phyloP scores from a whole-genome alignment of 2,888 invertebrate genomes.

The Synanthedon vespiformis region DNA sequence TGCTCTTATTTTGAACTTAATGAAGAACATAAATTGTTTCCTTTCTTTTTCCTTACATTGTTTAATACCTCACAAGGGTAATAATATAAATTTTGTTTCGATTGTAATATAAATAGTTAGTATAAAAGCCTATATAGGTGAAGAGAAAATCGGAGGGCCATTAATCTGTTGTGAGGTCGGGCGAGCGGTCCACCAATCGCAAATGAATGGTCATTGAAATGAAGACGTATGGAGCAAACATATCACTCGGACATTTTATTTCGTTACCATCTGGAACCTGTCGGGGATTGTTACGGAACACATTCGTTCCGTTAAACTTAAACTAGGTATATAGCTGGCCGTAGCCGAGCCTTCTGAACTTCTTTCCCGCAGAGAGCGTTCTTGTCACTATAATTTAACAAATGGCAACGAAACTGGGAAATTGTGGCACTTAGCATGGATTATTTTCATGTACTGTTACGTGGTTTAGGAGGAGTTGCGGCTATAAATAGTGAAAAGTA shows the following conservation, averaged over 20 bases:
- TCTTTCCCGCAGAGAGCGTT: conserved; percentile 25
- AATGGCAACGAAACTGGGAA: conserved; percentile 23
- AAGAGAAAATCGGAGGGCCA: conserved; percentile 39
- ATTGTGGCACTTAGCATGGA: not conserved
- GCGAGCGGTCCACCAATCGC: conserved; percentile 30
- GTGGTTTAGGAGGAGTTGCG: too few species aligned
- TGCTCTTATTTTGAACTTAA: too few species aligned
- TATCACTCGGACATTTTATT: conserved; percentile 48
- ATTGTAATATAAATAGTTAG: not conserved
- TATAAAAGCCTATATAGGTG: not conserved
- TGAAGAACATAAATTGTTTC: too few species aligned
- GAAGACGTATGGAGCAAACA: conserved; percentile 51
- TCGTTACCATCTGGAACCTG: conserved; percentile 21
- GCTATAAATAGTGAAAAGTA: too few species aligned
- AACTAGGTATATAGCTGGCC: conserved; percentile 16
- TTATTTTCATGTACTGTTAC: too few species aligned
- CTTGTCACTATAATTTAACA: conserved; percentile 33
- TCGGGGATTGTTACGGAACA: conserved; percentile 18
- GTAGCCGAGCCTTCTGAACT: conserved; percentile 26
- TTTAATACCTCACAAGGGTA: not conserved
- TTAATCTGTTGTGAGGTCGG: conserved; percentile 35
- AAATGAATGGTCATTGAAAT: conserved; percentile 58
- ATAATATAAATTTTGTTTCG: too few species aligned
- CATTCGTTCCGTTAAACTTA: conserved; percentile 32
- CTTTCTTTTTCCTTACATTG: too few species aligned